Conservation (phyloP, 2,888 invertebrate genomes). For the Elaeidobius kamerunicus region DNA sequence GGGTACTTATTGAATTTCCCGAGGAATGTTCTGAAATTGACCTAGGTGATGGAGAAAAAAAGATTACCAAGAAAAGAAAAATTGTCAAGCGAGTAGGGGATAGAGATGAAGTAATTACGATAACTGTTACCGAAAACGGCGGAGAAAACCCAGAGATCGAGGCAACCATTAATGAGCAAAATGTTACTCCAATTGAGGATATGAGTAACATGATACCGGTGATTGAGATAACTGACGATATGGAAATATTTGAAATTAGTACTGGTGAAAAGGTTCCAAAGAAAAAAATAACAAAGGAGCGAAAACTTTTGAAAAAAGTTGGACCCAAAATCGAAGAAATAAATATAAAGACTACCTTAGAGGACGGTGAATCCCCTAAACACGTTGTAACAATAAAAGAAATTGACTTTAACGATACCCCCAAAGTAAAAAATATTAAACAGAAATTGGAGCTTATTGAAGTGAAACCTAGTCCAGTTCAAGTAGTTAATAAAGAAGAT, state of each 20-base stretch:
- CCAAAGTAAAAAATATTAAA: constrained; percentile 17
- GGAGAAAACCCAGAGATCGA: constrained; percentile 39
- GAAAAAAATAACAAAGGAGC: constrained; percentile 46
- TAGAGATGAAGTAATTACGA: constrained; percentile 50
- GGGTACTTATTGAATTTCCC: constrained; percentile 41
- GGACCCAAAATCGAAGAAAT: constrained; percentile 44
- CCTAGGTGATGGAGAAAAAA: constrained; percentile 39
- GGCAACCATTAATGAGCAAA: constrained; percentile 35
- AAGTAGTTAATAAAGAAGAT: constrained; percentile 37
- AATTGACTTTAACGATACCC: constrained; percentile 32
- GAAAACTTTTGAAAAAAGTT: constrained; percentile 41
- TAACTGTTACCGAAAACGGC: constrained; percentile 46
- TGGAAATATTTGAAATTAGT: constrained; percentile 48
- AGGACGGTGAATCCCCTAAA: constrained; percentile 41
- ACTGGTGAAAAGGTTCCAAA: constrained; percentile 46
- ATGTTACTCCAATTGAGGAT: constrained; percentile 36
- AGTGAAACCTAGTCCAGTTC: constrained; percentile 35
- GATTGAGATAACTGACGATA: constrained; percentile 46
- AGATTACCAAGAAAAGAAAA: constrained; percentile 39
- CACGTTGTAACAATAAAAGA: constrained; percentile 38
- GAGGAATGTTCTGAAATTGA: constrained; percentile 44
- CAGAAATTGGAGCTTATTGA: constrained; percentile 35
- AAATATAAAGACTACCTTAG: constrained; percentile 42
- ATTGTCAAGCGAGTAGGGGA: constrained; percentile 42
- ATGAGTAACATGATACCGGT: constrained; percentile 37